phyloP scores from a whole-genome alignment of 2,113 vertebrate genomes.

The Beaufortia kweichowensis region DNA sequence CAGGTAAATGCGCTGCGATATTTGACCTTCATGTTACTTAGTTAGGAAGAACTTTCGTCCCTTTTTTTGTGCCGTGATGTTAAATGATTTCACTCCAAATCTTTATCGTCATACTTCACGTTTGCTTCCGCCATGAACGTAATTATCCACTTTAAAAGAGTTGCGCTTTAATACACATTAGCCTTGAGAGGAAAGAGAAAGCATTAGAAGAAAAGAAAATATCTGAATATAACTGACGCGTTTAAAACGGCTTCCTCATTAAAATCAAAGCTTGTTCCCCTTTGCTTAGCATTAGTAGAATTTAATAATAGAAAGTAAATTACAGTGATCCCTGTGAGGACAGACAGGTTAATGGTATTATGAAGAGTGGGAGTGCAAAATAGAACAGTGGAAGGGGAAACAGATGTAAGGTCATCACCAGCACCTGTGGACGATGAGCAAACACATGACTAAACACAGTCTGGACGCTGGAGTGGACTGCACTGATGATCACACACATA shows the following conservation, averaged over 20 bases:
- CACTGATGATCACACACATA: background rate
- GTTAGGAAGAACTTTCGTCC: slow-evolving; percentile 56
- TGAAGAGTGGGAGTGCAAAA: slow-evolving; percentile 48
- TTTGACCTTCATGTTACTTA: slow-evolving; percentile 1
- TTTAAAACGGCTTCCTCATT: slow-evolving; percentile 15
- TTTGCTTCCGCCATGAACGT: slow-evolving; percentile 57
- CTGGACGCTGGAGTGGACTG: slow-evolving; percentile 1
- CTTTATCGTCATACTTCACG: slow-evolving; percentile 42
- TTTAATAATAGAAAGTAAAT: slow-evolving; percentile 72
- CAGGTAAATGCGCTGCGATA: background rate
- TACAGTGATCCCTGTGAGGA: slow-evolving; percentile 63
- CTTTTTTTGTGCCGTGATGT: slow-evolving; percentile 59
- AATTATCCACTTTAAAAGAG: slow-evolving; percentile 68
- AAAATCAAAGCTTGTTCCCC: slow-evolving; percentile 2
- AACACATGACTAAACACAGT: background rate
- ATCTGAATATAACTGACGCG: background rate
- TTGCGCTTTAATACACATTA: slow-evolving; percentile 14
- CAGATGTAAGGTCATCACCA: slow-evolving; percentile 29
- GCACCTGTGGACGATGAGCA: slow-evolving; percentile 9
- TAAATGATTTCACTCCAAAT: slow-evolving; percentile 62
- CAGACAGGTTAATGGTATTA: slow-evolving; percentile 71
- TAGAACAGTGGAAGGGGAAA: slow-evolving; percentile 24
- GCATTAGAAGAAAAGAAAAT: background rate
- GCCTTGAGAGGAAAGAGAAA: slow-evolving; percentile 2
- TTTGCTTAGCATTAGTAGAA: slow-evolving; percentile 49